Evolutionary conservation across 2,888 invertebrate genomes (phyloP).

Genomic region (Temnothorax rugatulus): DNA sequence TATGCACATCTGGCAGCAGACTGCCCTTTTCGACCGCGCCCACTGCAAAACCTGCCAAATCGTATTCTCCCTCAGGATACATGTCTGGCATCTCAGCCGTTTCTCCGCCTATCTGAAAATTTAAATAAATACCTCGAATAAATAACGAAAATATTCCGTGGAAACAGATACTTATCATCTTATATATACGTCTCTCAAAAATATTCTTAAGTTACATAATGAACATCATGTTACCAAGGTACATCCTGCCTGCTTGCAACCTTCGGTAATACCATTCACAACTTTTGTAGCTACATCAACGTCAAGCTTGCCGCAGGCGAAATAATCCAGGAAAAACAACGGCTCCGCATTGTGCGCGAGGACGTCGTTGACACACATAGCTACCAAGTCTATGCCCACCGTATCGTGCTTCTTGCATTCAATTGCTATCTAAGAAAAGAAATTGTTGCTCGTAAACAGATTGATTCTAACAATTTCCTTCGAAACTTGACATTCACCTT

Average conservation of each 20-base stretch:
- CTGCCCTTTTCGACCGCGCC: constrained; percentile 94
- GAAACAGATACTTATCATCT: neutral
- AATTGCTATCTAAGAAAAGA: constrained; percentile 92
- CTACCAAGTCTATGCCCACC: constrained; percentile 98
- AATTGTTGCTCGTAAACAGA: neutral
- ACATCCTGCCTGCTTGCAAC: constrained; percentile 95
- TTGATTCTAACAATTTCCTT: neutral
- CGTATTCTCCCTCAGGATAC: constrained; percentile 95
- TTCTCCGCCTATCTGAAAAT: constrained; percentile 93
- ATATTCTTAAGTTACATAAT: constrained; percentile 17
- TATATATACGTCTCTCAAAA: neutral
- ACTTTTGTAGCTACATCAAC: constrained; percentile 92
- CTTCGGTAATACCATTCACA: constrained; percentile 95
- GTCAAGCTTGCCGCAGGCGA: constrained; percentile 95
- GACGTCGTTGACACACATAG: constrained; percentile 99
- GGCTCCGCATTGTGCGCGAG: constrained; percentile 98
- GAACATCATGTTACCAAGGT: constrained; percentile 89
- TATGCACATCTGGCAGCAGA: constrained; percentile 90
- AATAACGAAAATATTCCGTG: neutral
- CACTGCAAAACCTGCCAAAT: constrained; percentile 98
- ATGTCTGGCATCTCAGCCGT: constrained; percentile 99
- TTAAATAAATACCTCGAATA: neutral
- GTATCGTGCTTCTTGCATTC: constrained; percentile 92
- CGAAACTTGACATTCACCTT: constrained; percentile 88
- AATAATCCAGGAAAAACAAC: constrained; percentile 98